Percentiles rank a stretch among this genome's conserved stretches.
Evolutionary conservation across 2,113 vertebrate species (phyloP).

Genomic region (Nannospalax galili): DNA sequence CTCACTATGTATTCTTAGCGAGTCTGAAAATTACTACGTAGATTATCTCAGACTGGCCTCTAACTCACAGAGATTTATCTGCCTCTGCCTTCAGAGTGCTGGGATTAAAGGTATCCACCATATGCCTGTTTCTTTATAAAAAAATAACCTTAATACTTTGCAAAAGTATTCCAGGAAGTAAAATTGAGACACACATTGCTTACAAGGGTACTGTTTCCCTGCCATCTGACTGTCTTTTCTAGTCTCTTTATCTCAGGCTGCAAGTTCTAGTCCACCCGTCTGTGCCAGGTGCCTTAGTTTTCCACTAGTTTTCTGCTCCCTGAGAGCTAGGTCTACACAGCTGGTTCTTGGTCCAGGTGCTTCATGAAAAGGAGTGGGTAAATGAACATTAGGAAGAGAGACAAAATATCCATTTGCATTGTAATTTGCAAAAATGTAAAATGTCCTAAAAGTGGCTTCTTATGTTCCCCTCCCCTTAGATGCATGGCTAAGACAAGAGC

Average conservation of each 20-base stretch:
- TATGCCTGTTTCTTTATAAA: not conserved
- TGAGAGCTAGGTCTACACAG: not conserved
- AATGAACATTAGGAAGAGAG: not conserved
- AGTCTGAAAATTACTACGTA: too few species aligned
- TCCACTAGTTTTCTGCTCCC: not conserved
- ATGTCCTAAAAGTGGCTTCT: not conserved
- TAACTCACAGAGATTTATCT: too few species aligned
- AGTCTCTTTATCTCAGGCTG: not conserved
- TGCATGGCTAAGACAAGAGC: not conserved
- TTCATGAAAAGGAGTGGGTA: not conserved
- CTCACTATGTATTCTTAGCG: too few species aligned
- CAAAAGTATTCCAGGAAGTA: not conserved
- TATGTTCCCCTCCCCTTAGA: not conserved
- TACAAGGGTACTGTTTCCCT: too few species aligned
- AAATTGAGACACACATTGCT: not conserved
- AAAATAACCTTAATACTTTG: slow-evolving; percentile 3
- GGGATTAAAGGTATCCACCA: too few species aligned
- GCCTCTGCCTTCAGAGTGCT: too few species aligned
- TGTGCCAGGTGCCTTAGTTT: not conserved
- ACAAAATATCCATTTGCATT: not conserved
- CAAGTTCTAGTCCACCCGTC: not conserved
- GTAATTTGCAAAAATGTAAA: not conserved
- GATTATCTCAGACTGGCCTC: too few species aligned
- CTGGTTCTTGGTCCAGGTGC: not conserved
- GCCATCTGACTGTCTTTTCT: not conserved